These are phyloP conservation scores for Sinocyclocheilus grahami DNA, from an alignment of 2,113 vertebrate genomes.

Conservation along the genomic window DNA sequence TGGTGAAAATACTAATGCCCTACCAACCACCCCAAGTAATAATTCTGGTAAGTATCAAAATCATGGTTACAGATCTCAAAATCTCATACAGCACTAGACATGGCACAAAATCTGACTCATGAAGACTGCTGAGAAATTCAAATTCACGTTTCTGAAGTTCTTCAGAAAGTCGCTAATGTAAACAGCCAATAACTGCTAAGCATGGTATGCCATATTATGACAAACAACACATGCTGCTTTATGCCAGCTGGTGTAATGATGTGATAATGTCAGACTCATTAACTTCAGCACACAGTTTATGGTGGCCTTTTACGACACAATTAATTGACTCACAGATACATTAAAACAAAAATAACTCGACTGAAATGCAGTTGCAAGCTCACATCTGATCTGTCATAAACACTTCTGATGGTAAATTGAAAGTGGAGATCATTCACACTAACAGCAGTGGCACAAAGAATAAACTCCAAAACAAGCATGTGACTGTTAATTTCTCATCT, in stretches of 20 bases:
- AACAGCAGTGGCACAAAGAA: constrained; percentile 52
- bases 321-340: constrained; percentile 99
- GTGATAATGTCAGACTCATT: constrained; percentile 98
- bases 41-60: neutral
- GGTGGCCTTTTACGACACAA: constrained; percentile 93
- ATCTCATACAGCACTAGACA: neutral
- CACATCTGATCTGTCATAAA: constrained; percentile 84
- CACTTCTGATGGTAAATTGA: constrained; percentile 69
- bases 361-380: constrained; percentile 88
- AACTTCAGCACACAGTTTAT: constrained; percentile 97
- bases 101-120: constrained; percentile 6
- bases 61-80: neutral
- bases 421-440: constrained; percentile 57
- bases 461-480: constrained; percentile 57
- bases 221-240: constrained; percentile 98
- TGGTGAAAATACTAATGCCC: too few relatives aligned
- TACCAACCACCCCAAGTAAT: too few relatives aligned
- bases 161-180: constrained; percentile 82
- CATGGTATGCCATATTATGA: constrained; percentile 96
- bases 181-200: constrained; percentile 94
- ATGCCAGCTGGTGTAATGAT: constrained; percentile 98
- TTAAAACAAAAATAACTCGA: constrained; percentile 97
- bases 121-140: neutral
- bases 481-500: constrained; percentile 35
- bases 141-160: constrained; percentile 40